phyloP scores from a whole-genome alignment of 2,888 invertebrate species.

The Parelbella ahira region DNA sequence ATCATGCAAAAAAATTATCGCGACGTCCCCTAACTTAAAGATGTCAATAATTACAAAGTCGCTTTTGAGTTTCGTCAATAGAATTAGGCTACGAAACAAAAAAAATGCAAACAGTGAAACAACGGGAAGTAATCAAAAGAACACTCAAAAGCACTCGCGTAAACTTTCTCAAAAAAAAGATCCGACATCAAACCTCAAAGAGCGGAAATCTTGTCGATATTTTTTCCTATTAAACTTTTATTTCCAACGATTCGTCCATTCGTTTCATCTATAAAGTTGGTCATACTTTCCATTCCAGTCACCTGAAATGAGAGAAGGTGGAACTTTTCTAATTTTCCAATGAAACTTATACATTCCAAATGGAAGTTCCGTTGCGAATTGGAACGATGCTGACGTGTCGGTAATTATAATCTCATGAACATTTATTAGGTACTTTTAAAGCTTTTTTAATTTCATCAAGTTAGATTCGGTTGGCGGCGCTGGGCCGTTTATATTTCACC shows the following conservation, averaged over 20 bases:
- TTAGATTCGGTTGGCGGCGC: no score
- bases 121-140: slow-evolving; percentile 6
- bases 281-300: slow-evolving; percentile 54
- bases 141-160: slow-evolving; percentile 15
- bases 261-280: slow-evolving; percentile 57
- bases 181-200: slow-evolving; percentile 8
- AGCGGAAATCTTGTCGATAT: slow-evolving; percentile 21
- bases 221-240: slow-evolving; percentile 33
- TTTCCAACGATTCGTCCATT: slow-evolving; percentile 34
- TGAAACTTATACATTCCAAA: slow-evolving; percentile 62
- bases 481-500: no score
- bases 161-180: slow-evolving; percentile 17
- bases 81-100: background rate
- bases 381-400: slow-evolving; percentile 34
- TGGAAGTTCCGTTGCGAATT: slow-evolving; percentile 34
- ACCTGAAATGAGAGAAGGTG: slow-evolving; percentile 52
- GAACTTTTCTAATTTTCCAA: slow-evolving; percentile 74
- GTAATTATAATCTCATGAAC: slow-evolving; percentile 39
- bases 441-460: no score
- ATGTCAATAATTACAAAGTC: no score
- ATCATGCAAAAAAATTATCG: no score
- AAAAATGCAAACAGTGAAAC: slow-evolving; percentile 6
- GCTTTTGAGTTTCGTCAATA: no score
- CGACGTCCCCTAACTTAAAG: no score
- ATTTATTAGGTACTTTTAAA: slow-evolving; percentile 1